phyloP scores from a whole-genome alignment of 2,113 vertebrate species.

The Rynchops niger region DNA sequence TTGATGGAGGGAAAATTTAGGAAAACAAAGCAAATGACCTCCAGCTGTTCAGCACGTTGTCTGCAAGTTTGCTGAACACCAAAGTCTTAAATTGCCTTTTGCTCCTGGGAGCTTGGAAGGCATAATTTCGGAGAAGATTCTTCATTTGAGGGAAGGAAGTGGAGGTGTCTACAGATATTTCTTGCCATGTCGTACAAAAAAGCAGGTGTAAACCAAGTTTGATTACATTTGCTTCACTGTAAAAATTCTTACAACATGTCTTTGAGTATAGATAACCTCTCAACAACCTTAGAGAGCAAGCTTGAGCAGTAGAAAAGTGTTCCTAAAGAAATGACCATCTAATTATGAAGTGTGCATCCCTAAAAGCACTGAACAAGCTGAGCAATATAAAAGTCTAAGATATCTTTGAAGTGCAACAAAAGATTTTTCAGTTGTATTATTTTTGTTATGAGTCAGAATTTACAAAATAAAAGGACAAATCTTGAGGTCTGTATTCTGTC shows the following conservation, averaged over 20 bases:
- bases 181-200: background rate
- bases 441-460: background rate
- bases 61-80: conserved; percentile 50
- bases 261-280: background rate
- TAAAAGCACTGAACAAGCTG: background rate
- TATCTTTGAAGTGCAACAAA: background rate
- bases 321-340: background rate
- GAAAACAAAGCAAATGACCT: conserved; percentile 50
- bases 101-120: conserved; percentile 19
- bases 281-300: background rate
- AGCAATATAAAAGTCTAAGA: background rate
- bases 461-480: background rate
- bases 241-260: conserved; percentile 26
- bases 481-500: background rate
- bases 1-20: conserved; percentile 5
- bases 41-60: conserved; percentile 59
- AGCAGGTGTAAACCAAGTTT: conserved; percentile 63
- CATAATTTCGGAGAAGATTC: conserved; percentile 65
- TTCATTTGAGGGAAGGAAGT: conserved; percentile 32
- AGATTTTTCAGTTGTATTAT: background rate
- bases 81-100: conserved; percentile 63
- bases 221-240: conserved; percentile 18
- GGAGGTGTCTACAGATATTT: conserved; percentile 18
- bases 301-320: background rate
- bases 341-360: background rate